Evolutionary conservation across 2,888 invertebrate species (phyloP).

Genomic region (Blomia tropicalis): DNA sequence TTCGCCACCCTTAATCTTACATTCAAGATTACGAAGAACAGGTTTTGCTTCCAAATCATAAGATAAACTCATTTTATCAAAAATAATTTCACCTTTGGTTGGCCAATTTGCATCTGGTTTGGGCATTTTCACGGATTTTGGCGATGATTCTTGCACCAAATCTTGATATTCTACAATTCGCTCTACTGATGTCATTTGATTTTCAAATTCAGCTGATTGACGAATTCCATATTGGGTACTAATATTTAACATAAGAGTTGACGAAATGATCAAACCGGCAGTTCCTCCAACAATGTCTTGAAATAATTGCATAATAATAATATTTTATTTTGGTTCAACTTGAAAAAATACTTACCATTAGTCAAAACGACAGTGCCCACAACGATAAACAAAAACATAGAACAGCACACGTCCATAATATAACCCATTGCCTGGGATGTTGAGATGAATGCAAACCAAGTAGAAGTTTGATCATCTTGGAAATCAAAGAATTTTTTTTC

Average conservation of each 20-base stretch:
- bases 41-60: slow-evolving; percentile 16
- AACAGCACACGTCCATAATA: slow-evolving; percentile 5
- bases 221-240: slow-evolving; percentile 41
- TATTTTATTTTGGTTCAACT: not conserved
- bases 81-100: slow-evolving; percentile 24
- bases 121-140: slow-evolving; percentile 37
- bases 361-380: not conserved
- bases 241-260: slow-evolving; percentile 42
- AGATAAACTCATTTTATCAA: slow-evolving; percentile 12
- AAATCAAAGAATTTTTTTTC: slow-evolving; percentile 40
- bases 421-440: slow-evolving; percentile 82
- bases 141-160: slow-evolving; percentile 52
- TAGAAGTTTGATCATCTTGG: slow-evolving; percentile 53
- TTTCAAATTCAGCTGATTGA: slow-evolving; percentile 41
- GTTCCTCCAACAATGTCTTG: slow-evolving; percentile 42
- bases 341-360: not conserved
- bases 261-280: slow-evolving; percentile 55
- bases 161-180: slow-evolving; percentile 59
- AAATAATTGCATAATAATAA: not conserved
- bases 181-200: slow-evolving; percentile 48
- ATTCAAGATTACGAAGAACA: slow-evolving; percentile 11
- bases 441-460: slow-evolving; percentile 74
- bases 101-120: slow-evolving; percentile 36
- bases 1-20: slow-evolving; percentile 16
- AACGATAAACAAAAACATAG: not conserved